Conservation (phyloP, 2,113 vertebrate species). For the Tachycineta bicolor region DNA sequence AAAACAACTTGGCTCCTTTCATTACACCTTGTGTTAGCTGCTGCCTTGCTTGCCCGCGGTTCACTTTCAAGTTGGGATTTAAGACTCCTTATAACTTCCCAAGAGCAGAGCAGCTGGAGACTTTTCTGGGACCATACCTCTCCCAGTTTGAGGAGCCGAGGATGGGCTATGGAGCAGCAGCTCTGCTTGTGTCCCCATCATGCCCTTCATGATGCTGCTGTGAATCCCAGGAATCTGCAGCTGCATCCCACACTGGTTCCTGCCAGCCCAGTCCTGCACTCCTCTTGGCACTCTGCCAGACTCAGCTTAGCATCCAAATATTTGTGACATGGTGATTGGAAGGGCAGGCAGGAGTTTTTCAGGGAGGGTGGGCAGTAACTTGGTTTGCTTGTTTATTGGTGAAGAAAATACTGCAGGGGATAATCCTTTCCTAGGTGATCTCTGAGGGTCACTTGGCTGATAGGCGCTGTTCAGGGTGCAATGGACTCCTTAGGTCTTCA, state of each 20-base stretch:
- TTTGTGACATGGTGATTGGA: not conserved
- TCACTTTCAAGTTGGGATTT: not conserved
- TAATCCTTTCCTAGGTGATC: not conserved
- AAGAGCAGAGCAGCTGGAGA: not conserved
- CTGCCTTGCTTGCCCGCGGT: rapidly evolving
- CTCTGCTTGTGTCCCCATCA: not conserved
- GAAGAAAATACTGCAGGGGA: not conserved
- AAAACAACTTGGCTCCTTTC: not conserved
- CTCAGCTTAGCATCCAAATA: not conserved
- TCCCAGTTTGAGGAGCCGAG: rapidly evolving
- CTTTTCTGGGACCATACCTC: not conserved
- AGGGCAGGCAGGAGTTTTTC: not conserved
- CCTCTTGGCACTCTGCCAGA: not conserved
- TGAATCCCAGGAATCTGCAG: not conserved
- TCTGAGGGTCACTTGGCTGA: not conserved
- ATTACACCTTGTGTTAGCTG: rapidly evolving
- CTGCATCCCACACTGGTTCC: rapidly evolving
- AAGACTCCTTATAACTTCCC: not conserved
- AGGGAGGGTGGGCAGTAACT: not conserved
- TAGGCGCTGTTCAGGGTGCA: not conserved
- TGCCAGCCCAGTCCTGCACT: not conserved
- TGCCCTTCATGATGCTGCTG: rapidly evolving
- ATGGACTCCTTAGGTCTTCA: not conserved
- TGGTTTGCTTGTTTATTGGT: not conserved
- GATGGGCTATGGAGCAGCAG: rapidly evolving